Conservation (phyloP, 2,797 vertebrate genomes). For the Agapornis canus region DNA sequence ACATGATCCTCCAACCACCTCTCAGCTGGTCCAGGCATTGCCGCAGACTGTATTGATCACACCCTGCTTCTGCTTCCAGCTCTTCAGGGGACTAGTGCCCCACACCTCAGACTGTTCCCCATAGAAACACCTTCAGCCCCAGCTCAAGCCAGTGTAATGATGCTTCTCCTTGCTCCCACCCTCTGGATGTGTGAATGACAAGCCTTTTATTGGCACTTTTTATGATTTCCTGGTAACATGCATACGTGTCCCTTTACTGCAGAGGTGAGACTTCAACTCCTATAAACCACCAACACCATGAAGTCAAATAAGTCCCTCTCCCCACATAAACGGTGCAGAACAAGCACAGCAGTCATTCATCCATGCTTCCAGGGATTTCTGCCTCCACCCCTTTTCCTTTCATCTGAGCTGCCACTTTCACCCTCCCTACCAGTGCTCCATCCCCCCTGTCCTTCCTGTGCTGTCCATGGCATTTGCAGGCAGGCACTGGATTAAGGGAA, state of each 20-base stretch:
- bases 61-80: neutral
- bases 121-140: neutral
- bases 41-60: neutral
- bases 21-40: neutral
- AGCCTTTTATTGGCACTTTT: neutral
- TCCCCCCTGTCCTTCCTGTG: neutral
- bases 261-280: constrained; percentile 16
- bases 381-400: neutral
- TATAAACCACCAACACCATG: constrained; percentile 18
- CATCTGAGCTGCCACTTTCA: neutral
- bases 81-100: neutral
- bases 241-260: constrained; percentile 14
- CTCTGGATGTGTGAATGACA: neutral
- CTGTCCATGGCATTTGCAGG: neutral
- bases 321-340: neutral
- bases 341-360: neutral
- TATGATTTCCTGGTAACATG: neutral
- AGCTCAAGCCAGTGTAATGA: accelerated
- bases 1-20: neutral
- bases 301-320: neutral
- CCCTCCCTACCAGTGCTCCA: neutral
- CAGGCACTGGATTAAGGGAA: neutral
- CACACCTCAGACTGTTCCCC: accelerated
- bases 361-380: neutral
- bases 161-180: neutral